phyloP scores from a whole-genome alignment of 2,797 vertebrate species.

The Acipenser ruthenus region DNA sequence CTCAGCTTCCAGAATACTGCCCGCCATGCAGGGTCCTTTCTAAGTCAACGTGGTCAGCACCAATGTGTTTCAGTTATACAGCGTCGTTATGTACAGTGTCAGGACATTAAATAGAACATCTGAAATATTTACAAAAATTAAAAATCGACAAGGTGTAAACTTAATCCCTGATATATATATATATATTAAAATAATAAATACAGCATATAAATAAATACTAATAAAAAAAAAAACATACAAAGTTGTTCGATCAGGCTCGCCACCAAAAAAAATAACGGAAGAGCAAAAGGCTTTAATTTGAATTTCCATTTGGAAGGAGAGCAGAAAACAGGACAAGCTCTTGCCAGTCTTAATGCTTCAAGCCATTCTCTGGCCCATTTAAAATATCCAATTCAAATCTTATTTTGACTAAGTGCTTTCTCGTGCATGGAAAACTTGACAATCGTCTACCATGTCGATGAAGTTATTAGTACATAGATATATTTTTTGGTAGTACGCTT shows the following conservation, averaged over 20 bases:
- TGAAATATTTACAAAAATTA: constrained; percentile 39
- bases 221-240: constrained; percentile 34
- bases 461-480: too few species aligned
- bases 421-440: too few species aligned
- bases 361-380: too few species aligned
- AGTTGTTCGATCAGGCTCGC: constrained; percentile 14
- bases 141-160: constrained; percentile 41
- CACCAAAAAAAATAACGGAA: neutral
- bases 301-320: too few species aligned
- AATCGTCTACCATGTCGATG: too few species aligned
- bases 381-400: too few species aligned
- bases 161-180: constrained; percentile 34
- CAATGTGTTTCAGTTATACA: constrained; percentile 49
- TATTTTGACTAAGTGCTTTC: too few species aligned
- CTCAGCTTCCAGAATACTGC: neutral
- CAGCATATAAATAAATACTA: constrained; percentile 15
- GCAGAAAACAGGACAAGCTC: too few species aligned
- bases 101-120: constrained; percentile 40
- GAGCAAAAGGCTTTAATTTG: too few species aligned
- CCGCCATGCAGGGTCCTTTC: neutral
- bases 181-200: constrained; percentile 17
- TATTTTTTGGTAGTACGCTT: too few species aligned
- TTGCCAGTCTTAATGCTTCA: too few species aligned
- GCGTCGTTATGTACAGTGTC: constrained; percentile 53
- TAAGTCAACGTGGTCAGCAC: constrained; percentile 49